These are phyloP conservation scores for Lytechinus pictus DNA, from an alignment of 35 echinoderm and acorn worm species.

Conservation along the genomic window DNA sequence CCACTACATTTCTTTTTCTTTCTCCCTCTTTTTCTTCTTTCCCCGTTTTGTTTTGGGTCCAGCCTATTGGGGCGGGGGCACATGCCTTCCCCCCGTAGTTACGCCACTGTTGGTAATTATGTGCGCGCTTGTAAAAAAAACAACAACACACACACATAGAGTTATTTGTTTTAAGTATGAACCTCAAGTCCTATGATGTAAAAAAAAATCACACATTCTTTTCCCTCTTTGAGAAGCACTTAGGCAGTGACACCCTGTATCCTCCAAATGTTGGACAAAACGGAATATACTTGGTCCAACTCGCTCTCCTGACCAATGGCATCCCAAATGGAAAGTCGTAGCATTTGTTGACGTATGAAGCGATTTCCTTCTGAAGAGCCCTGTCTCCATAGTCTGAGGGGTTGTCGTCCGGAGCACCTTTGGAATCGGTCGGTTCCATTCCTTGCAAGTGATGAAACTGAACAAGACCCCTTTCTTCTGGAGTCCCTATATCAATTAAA, in stretches of 20 bases:
- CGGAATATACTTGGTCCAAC: constrained; percentile 65
- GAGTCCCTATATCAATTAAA: constrained; percentile 52
- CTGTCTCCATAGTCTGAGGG: not conserved
- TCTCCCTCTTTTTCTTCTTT: too few species aligned
- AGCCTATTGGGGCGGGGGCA: too few species aligned
- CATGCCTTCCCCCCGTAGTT: too few species aligned
- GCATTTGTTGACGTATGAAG: not conserved
- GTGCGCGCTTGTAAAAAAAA: too few species aligned
- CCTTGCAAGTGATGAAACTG: constrained; percentile 53
- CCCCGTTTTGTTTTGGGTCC: too few species aligned
- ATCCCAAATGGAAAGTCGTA: constrained; percentile 78
- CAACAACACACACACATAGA: too few species aligned
- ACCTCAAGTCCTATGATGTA: too few species aligned
- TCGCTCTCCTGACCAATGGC: constrained; percentile 37
- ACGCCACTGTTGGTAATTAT: too few species aligned
- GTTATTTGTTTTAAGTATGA: too few species aligned
- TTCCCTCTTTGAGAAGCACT: not conserved
- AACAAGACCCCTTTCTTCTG: constrained; percentile 66
- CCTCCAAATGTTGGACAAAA: constrained; percentile 79
- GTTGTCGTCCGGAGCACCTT: not conserved
- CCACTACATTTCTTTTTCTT: too few species aligned
- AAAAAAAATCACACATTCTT: not conserved
- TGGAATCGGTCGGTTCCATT: not conserved
- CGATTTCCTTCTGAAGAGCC: not conserved
- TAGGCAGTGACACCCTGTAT: not conserved